These are phyloP conservation scores for Phalanger gymnotis DNA, from an alignment of 2,797 vertebrate species.

Conservation along the genomic window DNA sequence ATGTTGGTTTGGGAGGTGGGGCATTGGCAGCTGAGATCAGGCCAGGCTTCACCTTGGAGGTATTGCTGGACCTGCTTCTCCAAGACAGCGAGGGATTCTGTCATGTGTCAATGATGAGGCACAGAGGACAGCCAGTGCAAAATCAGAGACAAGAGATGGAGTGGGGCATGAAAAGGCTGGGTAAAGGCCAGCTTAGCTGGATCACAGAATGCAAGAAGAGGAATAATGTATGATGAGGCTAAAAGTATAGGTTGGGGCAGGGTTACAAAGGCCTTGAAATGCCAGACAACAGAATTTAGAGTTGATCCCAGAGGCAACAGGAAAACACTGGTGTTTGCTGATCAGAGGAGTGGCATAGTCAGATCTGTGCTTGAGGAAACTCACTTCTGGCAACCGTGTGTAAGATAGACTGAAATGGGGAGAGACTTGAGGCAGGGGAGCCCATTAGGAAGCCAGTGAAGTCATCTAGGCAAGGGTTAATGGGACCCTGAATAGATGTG, in stretches of 20 bases:
- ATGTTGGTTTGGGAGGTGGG: background rate
- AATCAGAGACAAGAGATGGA: background rate
- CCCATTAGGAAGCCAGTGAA: background rate
- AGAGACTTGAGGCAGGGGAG: background rate
- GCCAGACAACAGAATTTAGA: background rate
- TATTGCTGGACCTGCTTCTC: background rate
- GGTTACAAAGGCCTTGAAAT: background rate
- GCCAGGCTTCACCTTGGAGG: background rate
- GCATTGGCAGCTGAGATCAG: background rate
- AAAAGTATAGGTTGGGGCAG: background rate
- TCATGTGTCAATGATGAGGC: background rate
- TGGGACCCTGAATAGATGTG: background rate
- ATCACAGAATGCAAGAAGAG: background rate
- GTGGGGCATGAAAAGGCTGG: rapidly evolving
- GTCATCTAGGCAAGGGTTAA: background rate
- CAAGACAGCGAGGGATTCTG: background rate
- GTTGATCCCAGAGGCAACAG: background rate
- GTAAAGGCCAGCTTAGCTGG: background rate
- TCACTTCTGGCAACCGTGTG: background rate
- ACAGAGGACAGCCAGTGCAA: background rate
- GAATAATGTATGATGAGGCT: background rate
- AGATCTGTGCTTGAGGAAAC: background rate
- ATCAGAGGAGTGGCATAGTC: background rate
- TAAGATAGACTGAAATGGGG: background rate
- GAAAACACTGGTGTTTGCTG: background rate